Evolutionary conservation across 2,888 invertebrate species (phyloP).

Genomic region (Dolomedes plantarius): DNA sequence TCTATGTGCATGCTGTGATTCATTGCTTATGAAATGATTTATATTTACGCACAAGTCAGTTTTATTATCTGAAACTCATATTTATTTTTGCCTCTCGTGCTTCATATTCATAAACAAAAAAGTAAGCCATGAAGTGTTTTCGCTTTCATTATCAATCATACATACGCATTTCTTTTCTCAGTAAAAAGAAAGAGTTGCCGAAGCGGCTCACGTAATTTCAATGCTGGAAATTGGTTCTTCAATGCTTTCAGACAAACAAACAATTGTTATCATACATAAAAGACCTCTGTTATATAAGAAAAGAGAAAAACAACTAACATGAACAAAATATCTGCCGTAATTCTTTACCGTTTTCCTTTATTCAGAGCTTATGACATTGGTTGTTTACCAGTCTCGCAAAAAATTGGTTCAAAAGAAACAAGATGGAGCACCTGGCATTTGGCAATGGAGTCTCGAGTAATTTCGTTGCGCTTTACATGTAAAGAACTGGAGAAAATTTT

Average conservation of each 20-base stretch:
- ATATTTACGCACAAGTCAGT: too few species aligned
- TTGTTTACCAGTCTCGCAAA: not conserved
- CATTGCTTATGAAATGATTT: too few species aligned
- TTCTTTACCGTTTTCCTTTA: not conserved
- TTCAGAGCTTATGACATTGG: not conserved
- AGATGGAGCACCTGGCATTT: not conserved
- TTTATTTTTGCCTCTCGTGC: too few species aligned
- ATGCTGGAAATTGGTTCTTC: not conserved
- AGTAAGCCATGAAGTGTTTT: too few species aligned
- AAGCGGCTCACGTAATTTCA: not conserved
- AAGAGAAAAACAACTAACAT: not conserved
- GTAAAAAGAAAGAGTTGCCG: not conserved
- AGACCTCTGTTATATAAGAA: not conserved
- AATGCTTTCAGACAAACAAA: not conserved
- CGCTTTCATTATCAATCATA: too few species aligned
- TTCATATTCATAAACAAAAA: too few species aligned
- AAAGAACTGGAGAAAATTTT: too few species aligned
- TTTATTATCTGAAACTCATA: too few species aligned
- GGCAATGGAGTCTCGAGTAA: not conserved
- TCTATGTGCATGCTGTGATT: too few species aligned
- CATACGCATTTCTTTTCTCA: too few species aligned
- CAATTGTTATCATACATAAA: not conserved
- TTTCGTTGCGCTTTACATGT: not conserved
- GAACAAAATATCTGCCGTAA: not conserved
- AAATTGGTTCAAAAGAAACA: slow-evolving; percentile 10